A percentile compares a stretch with the other conserved stretches of the same genome.
Evolutionary conservation across 2,888 invertebrate species (phyloP).

Genomic region (Linnaemya vulpina): DNA sequence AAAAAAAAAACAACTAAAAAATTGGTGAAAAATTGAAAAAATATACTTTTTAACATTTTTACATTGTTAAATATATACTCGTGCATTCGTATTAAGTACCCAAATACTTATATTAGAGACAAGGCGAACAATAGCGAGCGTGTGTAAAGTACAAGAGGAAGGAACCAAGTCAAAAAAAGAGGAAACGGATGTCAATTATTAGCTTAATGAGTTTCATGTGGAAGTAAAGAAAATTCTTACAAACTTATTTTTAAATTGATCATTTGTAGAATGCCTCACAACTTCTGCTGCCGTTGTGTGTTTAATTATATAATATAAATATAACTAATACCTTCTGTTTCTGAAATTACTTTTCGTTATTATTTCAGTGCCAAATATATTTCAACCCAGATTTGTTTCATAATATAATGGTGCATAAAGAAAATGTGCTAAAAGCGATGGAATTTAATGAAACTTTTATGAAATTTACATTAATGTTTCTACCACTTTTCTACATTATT

Average conservation of each 20-base stretch:
- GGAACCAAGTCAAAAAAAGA: conserved; percentile 52
- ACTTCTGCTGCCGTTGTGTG: background rate
- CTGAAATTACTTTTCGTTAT: too few species aligned
- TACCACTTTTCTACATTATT: too few species aligned
- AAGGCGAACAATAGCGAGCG: conserved; percentile 8
- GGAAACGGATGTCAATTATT: conserved; percentile 72
- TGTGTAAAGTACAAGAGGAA: conserved; percentile 48
- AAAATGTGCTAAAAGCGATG: too few species aligned
- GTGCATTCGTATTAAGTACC: conserved; percentile 49
- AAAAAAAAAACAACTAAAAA: conserved; percentile 4
- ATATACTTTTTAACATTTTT: conserved; percentile 57
- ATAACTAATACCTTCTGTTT: background rate
- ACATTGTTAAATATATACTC: conserved; percentile 65
- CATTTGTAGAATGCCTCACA: conserved; percentile 12
- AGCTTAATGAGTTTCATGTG: conserved; percentile 72
- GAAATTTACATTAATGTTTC: too few species aligned
- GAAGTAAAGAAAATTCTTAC: conserved; percentile 62
- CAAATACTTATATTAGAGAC: conserved; percentile 24
- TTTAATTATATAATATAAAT: conserved; percentile 11
- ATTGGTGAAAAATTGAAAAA: conserved; percentile 60
- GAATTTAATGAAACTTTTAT: too few species aligned
- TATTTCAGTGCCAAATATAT: too few species aligned
- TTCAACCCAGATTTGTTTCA: background rate
- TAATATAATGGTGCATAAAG: too few species aligned
- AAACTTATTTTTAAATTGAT: conserved; percentile 62